phyloP scores from a whole-genome alignment of 2,797 vertebrate genomes.

The Poeciliopsis paucimaculata region DNA sequence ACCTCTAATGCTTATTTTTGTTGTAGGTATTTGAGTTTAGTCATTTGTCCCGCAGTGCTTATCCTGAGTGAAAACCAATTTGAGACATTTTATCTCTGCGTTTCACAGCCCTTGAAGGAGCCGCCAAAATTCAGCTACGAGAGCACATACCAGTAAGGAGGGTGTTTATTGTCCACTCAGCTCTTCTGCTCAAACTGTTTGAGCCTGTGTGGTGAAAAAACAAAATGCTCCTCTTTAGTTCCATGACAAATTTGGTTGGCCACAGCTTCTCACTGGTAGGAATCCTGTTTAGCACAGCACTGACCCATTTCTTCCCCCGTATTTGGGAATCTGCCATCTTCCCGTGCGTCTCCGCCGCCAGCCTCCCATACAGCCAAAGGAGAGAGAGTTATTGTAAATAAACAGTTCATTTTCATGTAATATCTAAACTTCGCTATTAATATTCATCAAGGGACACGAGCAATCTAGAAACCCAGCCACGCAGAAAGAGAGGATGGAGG shows the following conservation, averaged over 20 bases:
- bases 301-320: slow-evolving; percentile 44
- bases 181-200: slow-evolving; percentile 4
- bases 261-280: slow-evolving; percentile 54
- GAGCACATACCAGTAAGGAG: not conserved
- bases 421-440: slow-evolving; percentile 74
- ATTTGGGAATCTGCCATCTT: slow-evolving; percentile 40
- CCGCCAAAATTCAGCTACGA: not conserved
- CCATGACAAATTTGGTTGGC: slow-evolving; percentile 54
- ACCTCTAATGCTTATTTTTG: not conserved
- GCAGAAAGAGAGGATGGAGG: slow-evolving; percentile 59
- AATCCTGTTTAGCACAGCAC: slow-evolving; percentile 54
- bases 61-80: not conserved
- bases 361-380: slow-evolving; percentile 46
- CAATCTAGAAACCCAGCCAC: slow-evolving; percentile 64
- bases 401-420: slow-evolving; percentile 77
- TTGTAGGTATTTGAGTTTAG: not conserved
- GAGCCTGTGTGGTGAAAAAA: not conserved
- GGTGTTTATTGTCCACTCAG: not conserved
- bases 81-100: not conserved
- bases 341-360: slow-evolving; percentile 10
- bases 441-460: slow-evolving; percentile 71
- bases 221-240: slow-evolving; percentile 26
- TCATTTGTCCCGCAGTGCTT: not conserved
- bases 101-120: not conserved
- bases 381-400: slow-evolving; percentile 65